phyloP scores from a whole-genome alignment of 2,113 vertebrate genomes.

The Glaucomys volans region DNA sequence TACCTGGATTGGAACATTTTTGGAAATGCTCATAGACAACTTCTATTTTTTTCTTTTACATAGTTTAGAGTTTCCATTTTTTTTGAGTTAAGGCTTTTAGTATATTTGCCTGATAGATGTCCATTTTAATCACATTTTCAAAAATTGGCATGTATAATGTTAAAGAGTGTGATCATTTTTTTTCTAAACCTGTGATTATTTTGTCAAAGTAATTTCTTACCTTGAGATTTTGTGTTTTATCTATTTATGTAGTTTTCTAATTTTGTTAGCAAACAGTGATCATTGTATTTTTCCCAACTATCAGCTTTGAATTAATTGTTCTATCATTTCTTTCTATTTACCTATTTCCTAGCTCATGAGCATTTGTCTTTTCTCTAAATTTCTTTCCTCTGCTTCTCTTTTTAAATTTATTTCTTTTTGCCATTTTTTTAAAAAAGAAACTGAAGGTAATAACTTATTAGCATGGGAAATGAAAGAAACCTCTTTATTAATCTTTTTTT shows the following conservation, averaged over 20 bases:
- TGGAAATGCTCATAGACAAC: neutral
- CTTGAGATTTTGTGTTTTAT: neutral
- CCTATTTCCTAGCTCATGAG: neutral
- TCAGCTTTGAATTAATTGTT: slow-evolving; percentile 12
- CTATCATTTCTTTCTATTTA: neutral
- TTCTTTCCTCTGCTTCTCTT: neutral
- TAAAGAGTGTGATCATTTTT: no score
- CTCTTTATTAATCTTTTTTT: neutral
- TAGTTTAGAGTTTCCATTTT: no score
- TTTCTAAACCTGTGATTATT: neutral
- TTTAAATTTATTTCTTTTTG: neutral
- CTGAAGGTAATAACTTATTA: neutral
- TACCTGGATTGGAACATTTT: neutral
- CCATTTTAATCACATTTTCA: no score
- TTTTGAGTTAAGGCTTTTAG: no score
- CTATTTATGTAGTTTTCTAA: neutral
- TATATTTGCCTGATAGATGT: no score
- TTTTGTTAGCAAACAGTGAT: neutral
- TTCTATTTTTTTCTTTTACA: no score
- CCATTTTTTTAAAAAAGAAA: neutral
- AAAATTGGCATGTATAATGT: no score
- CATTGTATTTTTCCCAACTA: neutral
- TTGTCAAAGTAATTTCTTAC: neutral
- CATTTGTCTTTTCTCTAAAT: neutral
- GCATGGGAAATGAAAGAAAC: neutral